These are phyloP conservation scores for Chymomyza amoena DNA, from an alignment of 2,888 invertebrate genomes.

Conservation along the genomic window DNA sequence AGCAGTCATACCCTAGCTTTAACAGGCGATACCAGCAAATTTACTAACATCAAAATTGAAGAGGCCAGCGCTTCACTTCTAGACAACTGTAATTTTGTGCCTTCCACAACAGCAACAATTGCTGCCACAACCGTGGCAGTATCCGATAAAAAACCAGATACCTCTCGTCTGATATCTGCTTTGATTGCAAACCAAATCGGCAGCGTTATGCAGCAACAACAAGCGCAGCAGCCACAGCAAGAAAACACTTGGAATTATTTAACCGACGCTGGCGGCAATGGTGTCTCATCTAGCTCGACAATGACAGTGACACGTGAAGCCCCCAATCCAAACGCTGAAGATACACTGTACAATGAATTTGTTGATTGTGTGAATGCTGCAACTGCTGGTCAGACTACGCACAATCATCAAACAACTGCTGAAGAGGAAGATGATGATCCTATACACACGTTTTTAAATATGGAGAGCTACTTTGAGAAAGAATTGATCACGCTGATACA, in stretches of 20 bases:
- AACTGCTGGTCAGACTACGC: slow-evolving; percentile 18
- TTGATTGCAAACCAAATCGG: slow-evolving; percentile 57
- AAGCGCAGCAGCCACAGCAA: slow-evolving; percentile 39
- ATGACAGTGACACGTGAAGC: slow-evolving; percentile 47
- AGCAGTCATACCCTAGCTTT: slow-evolving; percentile 50
- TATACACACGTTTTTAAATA: slow-evolving; percentile 76
- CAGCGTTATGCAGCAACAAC: slow-evolving; percentile 55
- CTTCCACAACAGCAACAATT: slow-evolving; percentile 32
- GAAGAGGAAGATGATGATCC: slow-evolving; percentile 77
- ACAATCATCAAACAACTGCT: slow-evolving; percentile 23
- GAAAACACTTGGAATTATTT: slow-evolving; percentile 68
- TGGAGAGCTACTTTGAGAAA: slow-evolving; percentile 77
- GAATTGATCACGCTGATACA: slow-evolving; percentile 73
- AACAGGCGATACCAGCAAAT: slow-evolving; percentile 42
- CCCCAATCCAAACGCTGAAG: slow-evolving; percentile 45
- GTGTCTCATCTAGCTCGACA: slow-evolving; percentile 32
- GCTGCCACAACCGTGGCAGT: slow-evolving; percentile 24
- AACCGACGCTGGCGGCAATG: slow-evolving; percentile 51
- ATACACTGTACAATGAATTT: slow-evolving; percentile 66
- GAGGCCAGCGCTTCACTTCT: slow-evolving; percentile 44
- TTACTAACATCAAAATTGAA: slow-evolving; percentile 68
- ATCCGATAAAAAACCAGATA: slow-evolving; percentile 46
- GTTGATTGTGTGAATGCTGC: slow-evolving; percentile 66
- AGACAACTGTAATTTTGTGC: slow-evolving; percentile 53
- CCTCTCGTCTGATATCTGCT: slow-evolving; percentile 38